These are phyloP conservation scores for Callitettix versicolor DNA, from an alignment of 1,140 invertebrate species.

Conservation along the genomic window DNA sequence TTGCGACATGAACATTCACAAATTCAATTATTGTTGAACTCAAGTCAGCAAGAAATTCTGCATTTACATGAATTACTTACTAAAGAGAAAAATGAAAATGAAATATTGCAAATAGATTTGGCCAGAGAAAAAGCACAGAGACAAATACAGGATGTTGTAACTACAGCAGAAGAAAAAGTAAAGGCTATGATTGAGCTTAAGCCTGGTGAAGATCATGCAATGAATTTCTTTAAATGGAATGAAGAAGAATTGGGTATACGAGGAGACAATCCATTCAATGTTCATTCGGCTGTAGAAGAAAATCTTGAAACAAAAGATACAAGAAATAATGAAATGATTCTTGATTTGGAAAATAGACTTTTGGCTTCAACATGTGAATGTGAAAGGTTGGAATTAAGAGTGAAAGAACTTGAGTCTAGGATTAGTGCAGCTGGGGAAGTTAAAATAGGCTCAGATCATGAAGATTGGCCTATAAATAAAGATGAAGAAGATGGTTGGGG, in stretches of 20 bases:
- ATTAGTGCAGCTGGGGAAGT: not conserved
- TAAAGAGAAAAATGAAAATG: constrained; percentile 11
- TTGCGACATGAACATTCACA: too few relatives aligned
- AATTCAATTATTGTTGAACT: too few relatives aligned
- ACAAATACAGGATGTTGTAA: constrained; percentile 6
- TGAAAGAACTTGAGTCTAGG: not conserved
- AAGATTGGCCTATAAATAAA: constrained; percentile 20
- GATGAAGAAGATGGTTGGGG: constrained; percentile 43
- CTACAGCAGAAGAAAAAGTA: constrained; percentile 14
- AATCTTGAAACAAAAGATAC: not conserved
- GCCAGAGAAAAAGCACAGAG: constrained; percentile 10
- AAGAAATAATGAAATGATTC: not conserved
- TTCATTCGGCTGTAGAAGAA: not conserved
- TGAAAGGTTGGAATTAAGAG: not conserved
- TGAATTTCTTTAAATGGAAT: too few relatives aligned
- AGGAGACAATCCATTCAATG: not conserved
- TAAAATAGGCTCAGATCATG: not conserved
- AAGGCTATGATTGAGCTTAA: not conserved
- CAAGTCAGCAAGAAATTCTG: not conserved
- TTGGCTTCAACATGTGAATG: not conserved
- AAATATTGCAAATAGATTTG: constrained; percentile 2
- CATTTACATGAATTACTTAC: constrained; percentile 1
- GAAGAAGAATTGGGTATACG: too few relatives aligned
- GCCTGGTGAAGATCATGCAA: not conserved
- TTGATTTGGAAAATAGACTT: not conserved